Base-by-base conservation (phyloP, 2,888 invertebrate species). In the Xanthia icteritia region DNA sequence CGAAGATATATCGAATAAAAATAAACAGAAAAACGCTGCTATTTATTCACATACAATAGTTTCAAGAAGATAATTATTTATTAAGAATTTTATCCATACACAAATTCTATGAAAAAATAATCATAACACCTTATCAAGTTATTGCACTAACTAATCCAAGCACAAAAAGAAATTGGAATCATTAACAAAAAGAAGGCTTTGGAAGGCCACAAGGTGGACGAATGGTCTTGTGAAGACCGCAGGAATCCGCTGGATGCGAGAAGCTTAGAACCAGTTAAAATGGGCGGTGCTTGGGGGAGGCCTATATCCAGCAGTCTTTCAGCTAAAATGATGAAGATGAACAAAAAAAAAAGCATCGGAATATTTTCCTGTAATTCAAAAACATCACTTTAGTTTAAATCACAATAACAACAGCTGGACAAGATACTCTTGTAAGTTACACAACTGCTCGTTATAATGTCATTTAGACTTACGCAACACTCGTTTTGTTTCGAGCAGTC, bases 381-480 rank as follows among this genome's bases (percentile, higher is more conserved):
- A 82, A 63, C 61, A 66, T 61, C n/a, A n/a, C 15, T 82, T 56
- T 36, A 66, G 79, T 82, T 66, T 79, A n/a, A 39, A 79, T 42
- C 77, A 67, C 23, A 54, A 31, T 54, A 65, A 75, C 51, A 8
- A n/a, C 17, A 13, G 54, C 58, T 54, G 15, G 48, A 27, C 45
- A 39, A 69, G 17, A 4, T 48, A 60, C 69, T 39, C 73, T 66
- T 73, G 45, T 31, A 23, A 48, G 36, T 63, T 42, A 64, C 56
- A 23, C 61, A 3, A 27, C n/a, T 17, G 58, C 77, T 85, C 73
- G 58, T 83, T 85, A 83, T 68, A 83, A 71, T 82, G 73, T 74
- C 64, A 68, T 83, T 81, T 69, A 31, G 77, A 60, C n/a, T 56
- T 82, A 85, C 82, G 85, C 75, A 79, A 79, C 17, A 48, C 54